Base-by-base conservation (phyloP, 2,888 invertebrate species). In the Drosophila nr. fundita region DNA sequence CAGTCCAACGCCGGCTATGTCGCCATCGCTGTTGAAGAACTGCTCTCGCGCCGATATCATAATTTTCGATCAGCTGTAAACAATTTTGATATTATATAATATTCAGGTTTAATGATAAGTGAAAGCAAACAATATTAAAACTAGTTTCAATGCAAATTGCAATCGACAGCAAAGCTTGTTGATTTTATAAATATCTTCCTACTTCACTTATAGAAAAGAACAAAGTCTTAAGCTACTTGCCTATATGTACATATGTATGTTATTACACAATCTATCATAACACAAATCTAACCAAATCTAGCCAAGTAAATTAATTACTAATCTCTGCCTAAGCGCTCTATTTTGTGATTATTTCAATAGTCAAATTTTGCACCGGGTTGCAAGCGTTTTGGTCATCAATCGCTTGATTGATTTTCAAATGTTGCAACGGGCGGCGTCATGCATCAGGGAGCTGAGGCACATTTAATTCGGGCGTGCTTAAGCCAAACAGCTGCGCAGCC, bases 31-130 rank as follows among this genome's bases (percentile, higher is more conserved):
- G n/a, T 74, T 82, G 48, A 92, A 89, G 67, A 92, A 91, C 69
- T 91, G 88, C 63, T 92, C 91, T 65, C 90, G 75, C 66, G 91
- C 82, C 58, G 91, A 82, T 64, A 88, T 69, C 91, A 91, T 91
- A 61, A 18, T 81, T 68, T 18, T 59, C 42, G 50, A 70, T 80
- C 67, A 87, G 66, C 86, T 86, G 42, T 0, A 82, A 71, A 8
- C 3, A 2, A n/a, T 27, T n/a, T 13, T 3, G 7, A 30, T 29
- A 11, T 8, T 7, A 40, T 5, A 55, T 29, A n/a, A 49, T 4
- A n/a, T 15, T 38, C 5, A 3, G 8, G n/a, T 21, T 29, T 8
- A n/a, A 36, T 8, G 27, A 27, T 24, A 15, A 36, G 18, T 18
- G 18, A 36, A 53, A 34, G 10, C 13, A 45, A 21, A 21, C 4